phyloP scores from a whole-genome alignment of 2,797 vertebrate species.

The Malurus splendens region DNA sequence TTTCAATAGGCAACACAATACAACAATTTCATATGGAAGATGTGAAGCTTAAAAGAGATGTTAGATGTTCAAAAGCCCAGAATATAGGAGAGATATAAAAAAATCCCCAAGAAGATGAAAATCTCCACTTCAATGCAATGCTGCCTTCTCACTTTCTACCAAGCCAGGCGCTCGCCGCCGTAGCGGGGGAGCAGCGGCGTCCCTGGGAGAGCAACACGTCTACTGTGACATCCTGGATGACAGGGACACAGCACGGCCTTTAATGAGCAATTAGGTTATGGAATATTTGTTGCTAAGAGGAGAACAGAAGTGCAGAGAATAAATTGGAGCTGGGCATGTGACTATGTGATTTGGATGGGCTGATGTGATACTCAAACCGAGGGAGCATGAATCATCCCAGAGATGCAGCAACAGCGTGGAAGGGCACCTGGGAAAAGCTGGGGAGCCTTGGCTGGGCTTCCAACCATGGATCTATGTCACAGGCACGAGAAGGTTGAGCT shows the following conservation, averaged over 20 bases:
- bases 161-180: background rate
- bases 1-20: slow-evolving; percentile 68
- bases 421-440: background rate
- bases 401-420: background rate
- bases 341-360: background rate
- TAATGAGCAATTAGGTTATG: slow-evolving; percentile 67
- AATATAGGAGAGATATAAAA: slow-evolving; percentile 55
- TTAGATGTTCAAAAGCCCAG: slow-evolving; percentile 72
- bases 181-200: background rate
- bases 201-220: background rate
- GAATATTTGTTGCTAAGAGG: slow-evolving; percentile 54
- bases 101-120: slow-evolving; percentile 60
- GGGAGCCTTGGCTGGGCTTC: background rate
- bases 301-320: slow-evolving; percentile 32
- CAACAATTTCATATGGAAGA: slow-evolving; percentile 64
- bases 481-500: rapidly evolving
- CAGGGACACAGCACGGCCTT: background rate
- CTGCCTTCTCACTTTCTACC: slow-evolving; percentile 36
- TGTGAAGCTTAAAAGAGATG: slow-evolving; percentile 61
- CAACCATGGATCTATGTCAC: rapidly evolving
- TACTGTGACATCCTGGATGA: background rate
- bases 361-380: background rate
- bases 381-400: background rate
- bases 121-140: slow-evolving; percentile 63
- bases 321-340: background rate